phyloP scores from a whole-genome alignment of 1,140 invertebrate species.

The Ceratoteleas bidentatus region DNA sequence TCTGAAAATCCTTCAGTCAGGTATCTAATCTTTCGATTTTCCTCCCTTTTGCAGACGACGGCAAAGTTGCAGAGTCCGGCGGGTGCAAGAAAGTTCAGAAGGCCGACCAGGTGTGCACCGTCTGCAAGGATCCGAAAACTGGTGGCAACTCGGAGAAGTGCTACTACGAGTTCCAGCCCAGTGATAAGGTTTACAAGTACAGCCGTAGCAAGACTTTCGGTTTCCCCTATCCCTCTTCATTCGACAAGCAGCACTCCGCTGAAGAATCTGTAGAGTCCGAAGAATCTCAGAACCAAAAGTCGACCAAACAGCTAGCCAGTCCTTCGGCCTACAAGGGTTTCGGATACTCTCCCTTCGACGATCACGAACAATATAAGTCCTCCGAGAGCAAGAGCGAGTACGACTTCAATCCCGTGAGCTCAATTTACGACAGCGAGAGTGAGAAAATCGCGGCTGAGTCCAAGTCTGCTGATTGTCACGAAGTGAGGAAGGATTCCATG shows the following conservation, averaged over 20 bases:
- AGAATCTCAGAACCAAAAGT: constrained; percentile 19
- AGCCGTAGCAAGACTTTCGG: constrained; percentile 77
- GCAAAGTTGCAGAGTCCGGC: not conserved
- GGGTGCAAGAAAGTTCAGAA: constrained; percentile 82
- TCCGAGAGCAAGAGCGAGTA: constrained; percentile 52
- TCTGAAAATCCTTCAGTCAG: constrained; percentile 37
- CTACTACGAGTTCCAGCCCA: constrained; percentile 85
- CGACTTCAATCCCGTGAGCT: constrained; percentile 35
- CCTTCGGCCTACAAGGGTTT: constrained; percentile 13
- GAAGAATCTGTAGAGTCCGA: constrained; percentile 54
- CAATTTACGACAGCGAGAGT: constrained; percentile 66
- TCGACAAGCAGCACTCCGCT: constrained; percentile 25
- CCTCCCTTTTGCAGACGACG: constrained; percentile 7
- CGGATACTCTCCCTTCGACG: constrained; percentile 26
- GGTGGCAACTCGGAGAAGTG: constrained; percentile 88
- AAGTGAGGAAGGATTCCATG: constrained; percentile 85
- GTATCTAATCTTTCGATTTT: constrained; percentile 16
- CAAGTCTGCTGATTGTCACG: constrained; percentile 79
- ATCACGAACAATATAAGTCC: constrained; percentile 24
- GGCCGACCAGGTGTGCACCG: constrained; percentile 84
- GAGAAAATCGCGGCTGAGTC: constrained; percentile 69
- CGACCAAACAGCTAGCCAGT: constrained; percentile 11
- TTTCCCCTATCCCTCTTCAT: constrained; percentile 43
- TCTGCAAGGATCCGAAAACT: constrained; percentile 86
- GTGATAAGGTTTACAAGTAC: constrained; percentile 87